Conservation (phyloP, 2,888 invertebrate species). For the Lasioglossum calceatum region DNA sequence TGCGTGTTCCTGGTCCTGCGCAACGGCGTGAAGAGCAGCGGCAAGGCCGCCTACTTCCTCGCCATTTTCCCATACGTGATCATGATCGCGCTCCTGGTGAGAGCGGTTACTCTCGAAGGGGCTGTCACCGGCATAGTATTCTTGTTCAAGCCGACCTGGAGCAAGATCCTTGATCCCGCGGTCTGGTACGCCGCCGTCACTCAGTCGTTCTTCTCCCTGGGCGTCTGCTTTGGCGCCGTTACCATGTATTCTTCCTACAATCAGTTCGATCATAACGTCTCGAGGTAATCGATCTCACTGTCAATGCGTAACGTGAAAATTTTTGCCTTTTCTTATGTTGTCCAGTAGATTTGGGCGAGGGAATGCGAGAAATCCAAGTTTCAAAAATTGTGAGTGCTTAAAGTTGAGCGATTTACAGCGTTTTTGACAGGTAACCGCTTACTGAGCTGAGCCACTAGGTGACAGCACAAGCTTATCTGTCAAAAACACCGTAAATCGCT, state of each 20-base stretch:
- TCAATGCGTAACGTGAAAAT: too few species aligned
- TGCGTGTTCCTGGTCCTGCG: conserved; percentile 85
- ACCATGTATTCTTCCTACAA: conserved; percentile 88
- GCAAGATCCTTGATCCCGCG: conserved; percentile 86
- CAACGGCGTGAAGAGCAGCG: conserved; percentile 87
- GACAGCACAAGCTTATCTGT: too few species aligned
- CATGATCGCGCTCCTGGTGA: conserved; percentile 86
- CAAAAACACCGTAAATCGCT: too few species aligned
- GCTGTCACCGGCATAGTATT: conserved; percentile 87
- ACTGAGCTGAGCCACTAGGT: too few species aligned
- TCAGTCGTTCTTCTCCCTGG: conserved; percentile 88
- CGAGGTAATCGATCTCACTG: conserved; percentile 82
- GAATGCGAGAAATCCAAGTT: too few species aligned
- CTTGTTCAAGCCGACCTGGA: conserved; percentile 88
- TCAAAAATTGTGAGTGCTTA: too few species aligned
- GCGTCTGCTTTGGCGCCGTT: conserved; percentile 87
- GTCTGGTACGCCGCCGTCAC: conserved; percentile 89
- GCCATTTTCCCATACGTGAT: conserved; percentile 89
- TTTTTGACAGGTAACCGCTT: too few species aligned
- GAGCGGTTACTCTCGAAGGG: conserved; percentile 87
- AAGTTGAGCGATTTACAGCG: too few species aligned
- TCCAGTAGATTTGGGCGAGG: too few species aligned
- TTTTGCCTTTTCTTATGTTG: too few species aligned
- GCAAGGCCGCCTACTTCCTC: conserved; percentile 89
- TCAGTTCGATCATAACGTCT: conserved; percentile 86